Evolutionary conservation across 2,888 invertebrate species (phyloP), one percentile per base, ranked within the genome.

Genomic region (Coelopa pilipes): DNA sequence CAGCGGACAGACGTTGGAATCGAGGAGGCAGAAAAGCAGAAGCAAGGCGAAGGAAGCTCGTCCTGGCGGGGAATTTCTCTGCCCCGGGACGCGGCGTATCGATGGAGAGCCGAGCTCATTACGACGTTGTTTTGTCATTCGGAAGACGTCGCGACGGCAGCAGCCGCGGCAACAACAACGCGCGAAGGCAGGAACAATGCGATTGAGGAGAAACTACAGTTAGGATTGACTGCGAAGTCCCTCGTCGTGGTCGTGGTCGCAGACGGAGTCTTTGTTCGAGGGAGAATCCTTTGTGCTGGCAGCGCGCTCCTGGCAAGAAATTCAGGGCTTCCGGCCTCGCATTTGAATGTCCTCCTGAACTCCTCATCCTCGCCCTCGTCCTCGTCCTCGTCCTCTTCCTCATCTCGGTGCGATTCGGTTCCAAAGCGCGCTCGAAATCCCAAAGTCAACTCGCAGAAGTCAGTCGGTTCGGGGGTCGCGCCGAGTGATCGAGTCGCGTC

Each of bases 371-470:
- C n/a, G n/a, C n/a, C n/a, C n/a, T n/a, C n/a, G n/a, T n/a, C n/a
- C n/a, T n/a, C n/a, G n/a, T n/a, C n/a, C n/a, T n/a, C n/a, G n/a
- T n/a, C n/a, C n/a, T n/a, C n/a, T n/a, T n/a, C 19, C 15, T 34
- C 15, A 15, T 19, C 17, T 47, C 21, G 17, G 60, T 21, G 24
- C 50, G 53, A 1, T 63, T 17, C 65, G 55, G 45, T 71, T 55
- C 55, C 45, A 71, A 62, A 55, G 47, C 69, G 59, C 59, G 70
- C 34, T 9, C 50, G 24, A 53, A 70, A 70, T 63, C 63, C 65
- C 45, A 65, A 71, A 71, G 71, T 71, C 71, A 71, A 71, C 57
- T 65, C 45, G 21, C 55, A 45, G 46, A 71, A 71, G 71, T 71
- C 71, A 71, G 63, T 71, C 65, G 65, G 71, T 65, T 71, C 71